Evolutionary conservation across 2,113 vertebrate species (phyloP), one percentile per base, ranked within the genome.

Genomic region (Thalassoma bifasciatum): DNA sequence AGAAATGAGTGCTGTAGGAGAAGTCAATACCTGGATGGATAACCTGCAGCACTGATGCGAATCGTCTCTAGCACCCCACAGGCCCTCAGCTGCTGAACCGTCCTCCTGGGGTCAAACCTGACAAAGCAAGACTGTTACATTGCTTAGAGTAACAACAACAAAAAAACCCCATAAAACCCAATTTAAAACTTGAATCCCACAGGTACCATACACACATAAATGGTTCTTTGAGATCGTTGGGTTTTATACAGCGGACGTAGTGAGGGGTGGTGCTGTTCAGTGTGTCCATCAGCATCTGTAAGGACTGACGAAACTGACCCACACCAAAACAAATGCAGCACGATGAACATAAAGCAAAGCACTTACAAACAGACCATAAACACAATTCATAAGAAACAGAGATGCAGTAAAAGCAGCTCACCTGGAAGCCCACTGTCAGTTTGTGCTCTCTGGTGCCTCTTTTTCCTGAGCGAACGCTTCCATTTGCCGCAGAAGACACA

Each of bases 201-300:
- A 9, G 17, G 11, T 9, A n/a, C n/a, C n/a, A n/a, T n/a, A 67
- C 92, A 83, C 71, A 95, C 93, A 85, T 26, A n/a, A 95, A 94
- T 11, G 94, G 79, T 76, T 90, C 62, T 82, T 95, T 94, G 60
- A 87, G 73, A 36, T 96, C 94, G 0, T 96, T 96, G 86, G 95
- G 94, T 76, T 96, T 96, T 58, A 96, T 95, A 68, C 95, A 96
- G 88, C 94, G 94, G 42, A 96, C 66, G 2, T 96, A 96, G 84
- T 96, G 95, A 0, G 92, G 88, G 0, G 89, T 93, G 67, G 94
- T 95, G 88, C 87, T 93, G 88, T 94, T 89, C 62, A 96, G 85
- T 2, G 80, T 89, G 68, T 94, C 94, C 94, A 94, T 95, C 37
- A 95, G 79, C 69, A 83, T 73, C 51, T 91, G 88, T 63, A 95